These are phyloP conservation scores for Numida meleagris DNA, from an alignment of 2,113 vertebrate genomes.

Conservation along the genomic window DNA sequence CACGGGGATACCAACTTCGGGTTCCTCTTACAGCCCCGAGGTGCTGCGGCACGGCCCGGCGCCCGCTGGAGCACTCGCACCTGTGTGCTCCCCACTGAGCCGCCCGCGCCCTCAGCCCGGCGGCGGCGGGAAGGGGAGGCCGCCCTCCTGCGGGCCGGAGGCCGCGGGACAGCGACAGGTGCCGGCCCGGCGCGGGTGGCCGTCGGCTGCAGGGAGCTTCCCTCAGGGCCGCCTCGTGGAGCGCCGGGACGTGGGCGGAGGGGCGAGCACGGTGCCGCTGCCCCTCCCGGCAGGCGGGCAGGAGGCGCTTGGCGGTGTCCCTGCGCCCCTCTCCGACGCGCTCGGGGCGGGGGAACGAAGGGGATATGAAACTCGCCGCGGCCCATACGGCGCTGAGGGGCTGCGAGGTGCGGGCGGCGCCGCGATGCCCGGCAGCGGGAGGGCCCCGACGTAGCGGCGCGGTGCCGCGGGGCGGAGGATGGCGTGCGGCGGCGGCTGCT, in stretches of 20 bases:
- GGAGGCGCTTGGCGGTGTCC: conserved; percentile 20
- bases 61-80: background rate
- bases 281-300: background rate
- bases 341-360: conserved; percentile 22
- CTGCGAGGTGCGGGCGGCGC: background rate
- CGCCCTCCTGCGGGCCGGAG: background rate
- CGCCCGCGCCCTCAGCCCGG: background rate
- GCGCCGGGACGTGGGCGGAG: background rate
- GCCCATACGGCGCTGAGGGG: background rate
- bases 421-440: background rate
- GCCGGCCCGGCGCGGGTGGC: too few species aligned
- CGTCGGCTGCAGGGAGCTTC: too few species aligned
- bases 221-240: too few species aligned
- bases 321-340: conserved; percentile 1
- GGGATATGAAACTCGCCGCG: background rate
- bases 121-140: background rate
- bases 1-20: background rate
- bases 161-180: too few species aligned
- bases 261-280: background rate
- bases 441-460: background rate
- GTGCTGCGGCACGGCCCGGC: too few species aligned
- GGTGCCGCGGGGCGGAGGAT: conserved; percentile 69
- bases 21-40: too few species aligned
- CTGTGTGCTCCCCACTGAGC: background rate
- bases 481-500: conserved; percentile 87